Evolutionary conservation across 2,113 vertebrate genomes (phyloP).

Genomic region (Cricetomys ansorgei): DNA sequence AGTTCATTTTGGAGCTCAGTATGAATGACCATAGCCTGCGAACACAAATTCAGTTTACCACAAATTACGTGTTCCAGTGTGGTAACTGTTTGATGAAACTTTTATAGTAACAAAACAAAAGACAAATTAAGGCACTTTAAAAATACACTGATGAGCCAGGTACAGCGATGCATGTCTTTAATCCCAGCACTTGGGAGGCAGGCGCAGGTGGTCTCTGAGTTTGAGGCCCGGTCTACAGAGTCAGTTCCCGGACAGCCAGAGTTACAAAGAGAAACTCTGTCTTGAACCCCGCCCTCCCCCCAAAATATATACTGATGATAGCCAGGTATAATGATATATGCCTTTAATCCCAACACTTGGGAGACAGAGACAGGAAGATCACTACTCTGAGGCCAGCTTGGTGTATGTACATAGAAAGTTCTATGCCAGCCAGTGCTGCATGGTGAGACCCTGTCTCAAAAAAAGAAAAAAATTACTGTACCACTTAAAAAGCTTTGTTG

Average conservation of each 20-base stretch:
- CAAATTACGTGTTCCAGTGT: background rate
- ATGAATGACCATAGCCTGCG: background rate
- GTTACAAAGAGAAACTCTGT: background rate
- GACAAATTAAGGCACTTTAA: background rate
- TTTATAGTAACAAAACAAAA: background rate
- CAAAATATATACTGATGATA: too few relatives aligned
- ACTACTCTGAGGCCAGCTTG: too few relatives aligned
- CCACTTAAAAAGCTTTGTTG: too few relatives aligned
- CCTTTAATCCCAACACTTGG: too few relatives aligned
- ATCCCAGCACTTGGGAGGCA: background rate
- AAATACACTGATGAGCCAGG: background rate
- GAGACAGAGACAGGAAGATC: too few relatives aligned
- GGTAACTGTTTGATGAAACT: background rate
- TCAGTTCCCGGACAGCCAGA: background rate
- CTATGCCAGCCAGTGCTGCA: too few relatives aligned
- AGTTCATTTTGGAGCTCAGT: background rate
- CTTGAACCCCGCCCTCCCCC: too few relatives aligned
- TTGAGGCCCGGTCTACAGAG: background rate
- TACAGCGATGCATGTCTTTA: background rate
- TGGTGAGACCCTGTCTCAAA: too few relatives aligned
- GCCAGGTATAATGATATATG: too few relatives aligned
- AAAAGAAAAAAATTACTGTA: too few relatives aligned
- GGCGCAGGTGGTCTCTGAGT: background rate
- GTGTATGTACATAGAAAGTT: too few relatives aligned
- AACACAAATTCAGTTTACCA: background rate